Evolutionary conservation across 1,140 invertebrate genomes (phyloP), one percentile per base, ranked within the genome.

Genomic region (Caerostris extrusa): DNA sequence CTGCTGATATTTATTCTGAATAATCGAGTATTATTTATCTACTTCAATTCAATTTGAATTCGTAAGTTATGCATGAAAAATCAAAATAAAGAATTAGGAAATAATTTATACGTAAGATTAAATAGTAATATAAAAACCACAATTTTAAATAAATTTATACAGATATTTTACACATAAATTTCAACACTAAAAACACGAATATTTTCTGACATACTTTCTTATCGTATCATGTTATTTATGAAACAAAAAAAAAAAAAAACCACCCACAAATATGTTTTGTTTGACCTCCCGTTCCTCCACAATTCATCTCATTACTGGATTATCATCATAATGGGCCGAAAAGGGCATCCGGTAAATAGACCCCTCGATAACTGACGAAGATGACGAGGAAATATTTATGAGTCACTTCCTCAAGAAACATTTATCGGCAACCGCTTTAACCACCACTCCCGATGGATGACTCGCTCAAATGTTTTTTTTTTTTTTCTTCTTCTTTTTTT

Each of bases 361-460:
- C 69, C 34, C 34, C 69, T 71, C 69, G 69, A 71, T 71, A 71
- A 71, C 34, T 34, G 69, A 71, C 7, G 34, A 71, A 34, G 69
- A 50, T 34, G 69, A 71, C 7, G 34, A 71, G 69, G 69, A 50
- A 71, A 71, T 71, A 34, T 71, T 71, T 50, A 71, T 71, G 69
- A 71, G 34, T 71, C 69, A 71, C 69, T 71, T 19, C 69, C 69
- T 71, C 69, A 10, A 71, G 19, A 71, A 34, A 34, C 69, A 50
- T 71, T 71, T 71, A 71, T 71, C 69, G 69, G 34, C 69, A 34
- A 71, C 69, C 19, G 69, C 69, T 64, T 64, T 34, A 34, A 64
- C 61, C 12, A 64, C 12, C 61, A 64, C 69, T 71, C 69, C 69
- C 69, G 69, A 71, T 71, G 69, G 69, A 71, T 71, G 69, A 71